phyloP scores from a whole-genome alignment of 2,888 invertebrate species.

The Coremacera marginata region DNA sequence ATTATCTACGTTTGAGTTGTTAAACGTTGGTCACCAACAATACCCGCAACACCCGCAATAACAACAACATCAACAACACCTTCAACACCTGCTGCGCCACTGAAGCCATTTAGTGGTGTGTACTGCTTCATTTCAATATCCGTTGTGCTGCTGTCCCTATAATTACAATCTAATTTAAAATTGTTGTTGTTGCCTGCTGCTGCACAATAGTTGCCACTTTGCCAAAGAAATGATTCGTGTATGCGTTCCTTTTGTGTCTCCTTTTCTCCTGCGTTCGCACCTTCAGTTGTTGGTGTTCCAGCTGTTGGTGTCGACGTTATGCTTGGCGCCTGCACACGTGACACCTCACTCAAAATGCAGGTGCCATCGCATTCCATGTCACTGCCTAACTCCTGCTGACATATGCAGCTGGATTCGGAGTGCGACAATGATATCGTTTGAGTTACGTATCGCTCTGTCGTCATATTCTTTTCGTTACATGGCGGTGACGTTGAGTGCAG shows the following conservation, averaged over 20 bases:
- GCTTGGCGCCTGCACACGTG: conserved; percentile 52
- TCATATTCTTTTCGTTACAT: conserved; percentile 18
- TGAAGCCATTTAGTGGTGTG: neutral
- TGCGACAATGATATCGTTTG: conserved; percentile 43
- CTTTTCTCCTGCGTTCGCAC: too few relatives aligned
- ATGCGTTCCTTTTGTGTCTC: too few relatives aligned
- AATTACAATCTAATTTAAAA: conserved; percentile 3
- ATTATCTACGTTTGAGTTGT: too few relatives aligned
- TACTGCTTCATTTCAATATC: conserved; percentile 2
- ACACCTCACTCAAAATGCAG: conserved; percentile 62
- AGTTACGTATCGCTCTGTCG: neutral
- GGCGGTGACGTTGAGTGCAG: conserved; percentile 24
- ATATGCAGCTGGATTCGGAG: conserved; percentile 56
- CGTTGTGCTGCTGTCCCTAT: neutral
- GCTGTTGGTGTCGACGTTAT: conserved; percentile 29
- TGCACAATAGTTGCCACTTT: too few relatives aligned
- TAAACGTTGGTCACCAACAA: neutral
- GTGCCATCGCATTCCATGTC: conserved; percentile 61
- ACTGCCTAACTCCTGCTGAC: conserved; percentile 60
- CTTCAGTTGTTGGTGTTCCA: neutral
- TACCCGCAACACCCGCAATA: neutral
- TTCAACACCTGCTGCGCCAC: neutral
- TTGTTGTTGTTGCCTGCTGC: neutral
- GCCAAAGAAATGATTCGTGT: too few relatives aligned
- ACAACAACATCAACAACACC: neutral